Conservation (phyloP, 2,113 vertebrate genomes). For the Oxyruncus cristatus region DNA sequence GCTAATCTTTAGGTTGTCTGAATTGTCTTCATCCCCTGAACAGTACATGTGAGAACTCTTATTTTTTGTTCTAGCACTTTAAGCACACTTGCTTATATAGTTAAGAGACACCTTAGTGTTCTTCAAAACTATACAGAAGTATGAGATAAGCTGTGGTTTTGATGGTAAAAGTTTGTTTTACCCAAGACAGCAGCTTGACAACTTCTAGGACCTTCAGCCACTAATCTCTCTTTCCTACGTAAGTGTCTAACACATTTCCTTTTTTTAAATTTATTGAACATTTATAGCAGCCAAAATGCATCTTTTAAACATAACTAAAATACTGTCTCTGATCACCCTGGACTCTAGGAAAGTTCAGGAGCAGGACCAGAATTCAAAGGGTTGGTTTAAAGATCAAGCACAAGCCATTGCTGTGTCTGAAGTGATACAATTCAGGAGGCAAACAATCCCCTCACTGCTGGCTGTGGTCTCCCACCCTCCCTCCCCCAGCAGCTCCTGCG, state of each 20-base stretch:
- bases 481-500: background rate
- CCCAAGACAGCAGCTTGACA: background rate
- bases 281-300: background rate
- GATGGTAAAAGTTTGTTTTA: background rate
- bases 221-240: background rate
- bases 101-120: background rate
- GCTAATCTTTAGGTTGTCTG: background rate
- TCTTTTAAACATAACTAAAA: background rate
- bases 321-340: rapidly evolving
- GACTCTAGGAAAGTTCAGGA: background rate
- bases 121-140: background rate
- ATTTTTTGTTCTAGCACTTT: background rate
- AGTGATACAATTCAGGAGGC: background rate
- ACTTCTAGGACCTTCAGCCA: background rate
- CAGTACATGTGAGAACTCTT: background rate
- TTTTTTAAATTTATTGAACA: background rate
- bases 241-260: rapidly evolving
- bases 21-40: background rate
- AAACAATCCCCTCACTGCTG: background rate
- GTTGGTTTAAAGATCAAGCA: background rate
- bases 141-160: background rate
- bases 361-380: background rate
- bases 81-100: background rate
- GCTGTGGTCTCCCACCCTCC: background rate
- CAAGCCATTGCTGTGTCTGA: background rate